Evolutionary conservation across 2,797 vertebrate species (phyloP).

Genomic region (Merluccius polli): DNA sequence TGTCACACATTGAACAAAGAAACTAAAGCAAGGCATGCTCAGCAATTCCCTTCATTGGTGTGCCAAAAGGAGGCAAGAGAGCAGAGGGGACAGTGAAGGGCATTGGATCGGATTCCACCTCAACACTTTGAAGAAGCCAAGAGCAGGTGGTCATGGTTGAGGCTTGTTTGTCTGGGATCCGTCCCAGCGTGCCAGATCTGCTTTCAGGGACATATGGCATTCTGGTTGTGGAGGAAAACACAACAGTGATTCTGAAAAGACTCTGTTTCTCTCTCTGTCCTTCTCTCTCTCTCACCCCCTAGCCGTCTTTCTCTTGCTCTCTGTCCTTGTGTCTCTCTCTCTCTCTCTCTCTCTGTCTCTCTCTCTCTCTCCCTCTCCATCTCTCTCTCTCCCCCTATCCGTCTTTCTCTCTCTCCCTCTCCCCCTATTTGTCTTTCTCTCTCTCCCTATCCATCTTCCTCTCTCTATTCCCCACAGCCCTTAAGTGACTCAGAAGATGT

Average conservation of each 20-base stretch:
- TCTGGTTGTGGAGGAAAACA: slow-evolving; percentile 42
- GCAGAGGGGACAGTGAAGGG: slow-evolving; percentile 41
- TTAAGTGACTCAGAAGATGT: slow-evolving; percentile 3
- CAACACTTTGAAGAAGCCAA: slow-evolving; percentile 53
- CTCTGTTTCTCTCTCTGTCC: not conserved
- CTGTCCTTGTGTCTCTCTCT: not conserved
- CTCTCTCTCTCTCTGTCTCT: too few relatives aligned
- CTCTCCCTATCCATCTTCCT: too few relatives aligned
- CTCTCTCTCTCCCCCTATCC: too few relatives aligned
- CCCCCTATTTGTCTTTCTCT: too few relatives aligned
- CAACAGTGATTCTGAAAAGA: slow-evolving; percentile 44
- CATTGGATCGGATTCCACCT: slow-evolving; percentile 48
- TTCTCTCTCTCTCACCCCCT: not conserved
- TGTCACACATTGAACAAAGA: slow-evolving; percentile 36
- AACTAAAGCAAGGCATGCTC: slow-evolving; percentile 3
- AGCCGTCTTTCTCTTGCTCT: not conserved
- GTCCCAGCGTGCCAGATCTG: slow-evolving; percentile 42
- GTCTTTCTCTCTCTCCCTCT: too few relatives aligned
- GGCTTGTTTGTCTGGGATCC: slow-evolving; percentile 41
- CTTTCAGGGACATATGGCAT: slow-evolving; percentile 36
- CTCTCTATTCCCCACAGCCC: not conserved
- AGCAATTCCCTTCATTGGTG: slow-evolving; percentile 18
- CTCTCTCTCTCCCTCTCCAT: too few relatives aligned
- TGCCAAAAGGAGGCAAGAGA: slow-evolving; percentile 18
- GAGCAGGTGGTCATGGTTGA: slow-evolving; percentile 54